Base-by-base conservation (phyloP, 2,113 vertebrate species). In the Bothrops jararaca region DNA sequence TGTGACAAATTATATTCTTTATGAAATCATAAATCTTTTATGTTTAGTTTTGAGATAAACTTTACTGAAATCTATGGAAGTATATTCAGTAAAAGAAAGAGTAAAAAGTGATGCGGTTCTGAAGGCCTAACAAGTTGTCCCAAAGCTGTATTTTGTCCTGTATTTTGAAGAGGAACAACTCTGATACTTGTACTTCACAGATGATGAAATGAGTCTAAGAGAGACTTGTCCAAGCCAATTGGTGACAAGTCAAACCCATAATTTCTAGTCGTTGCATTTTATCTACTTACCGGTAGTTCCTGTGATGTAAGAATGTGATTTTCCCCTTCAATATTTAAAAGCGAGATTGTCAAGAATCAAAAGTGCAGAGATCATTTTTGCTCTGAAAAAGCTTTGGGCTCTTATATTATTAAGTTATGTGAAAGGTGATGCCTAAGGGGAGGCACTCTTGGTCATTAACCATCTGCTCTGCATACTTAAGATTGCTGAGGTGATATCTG, bases 291-390 rank as follows among this genome's bases (percentile, higher is more conserved):
- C n/a, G n/a, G n/a, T n/a, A 86, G 12, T 29, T 86, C 22, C 54
- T 86, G 52, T 18, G 3, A 85, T 13, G 48, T 69, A 91, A 50
- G 42, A 90, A 13, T 92, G 92, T 95, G 89, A 94, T 80, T 94
- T 97, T 96, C 92, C 23, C 60, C 1, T 93, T 94, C 91, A 94
- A 3, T 89, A 91, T 74, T 94, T 96, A 54, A 90, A 96, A 88
- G 2, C 29, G 39, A 88, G 48, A 90, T 60, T 92, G 24, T 57
- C 39, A 91, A 93, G 85, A 95, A 39, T 74, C 93, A 93, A 91
- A 93, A 22, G 80, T 23, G 1, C 56, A 93, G 52, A 95, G 89
- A 95, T 95, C 74, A 88, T 91, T 93, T 95, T 90, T 96, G 23
- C 39, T 96, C 90, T 53, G 93, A 95, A 94, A 92, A 90, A 95